Conservation (phyloP, 64 coral and sea anemone genomes). For the Montipora foliosa region DNA sequence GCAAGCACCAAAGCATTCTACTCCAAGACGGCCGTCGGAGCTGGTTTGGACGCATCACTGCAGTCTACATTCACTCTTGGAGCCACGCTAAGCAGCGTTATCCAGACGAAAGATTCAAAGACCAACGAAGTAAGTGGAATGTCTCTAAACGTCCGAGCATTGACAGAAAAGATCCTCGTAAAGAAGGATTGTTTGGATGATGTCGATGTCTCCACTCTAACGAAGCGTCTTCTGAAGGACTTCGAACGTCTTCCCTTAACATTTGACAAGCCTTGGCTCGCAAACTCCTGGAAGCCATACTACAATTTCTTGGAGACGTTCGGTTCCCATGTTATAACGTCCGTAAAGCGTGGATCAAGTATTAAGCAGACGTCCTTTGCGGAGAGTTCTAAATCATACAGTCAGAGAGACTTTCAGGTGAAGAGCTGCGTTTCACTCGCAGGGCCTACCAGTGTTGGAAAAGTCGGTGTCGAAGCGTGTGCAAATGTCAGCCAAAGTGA, state of each 20-base stretch:
- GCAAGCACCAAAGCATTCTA: constrained; percentile 4
- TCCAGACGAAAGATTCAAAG: constrained; percentile 10
- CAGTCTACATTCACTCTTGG: constrained; percentile 8
- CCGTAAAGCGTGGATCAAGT: constrained; percentile 40
- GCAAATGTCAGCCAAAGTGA: constrained; percentile 27
- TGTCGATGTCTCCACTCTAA: not conserved
- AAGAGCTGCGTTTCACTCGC: constrained; percentile 35
- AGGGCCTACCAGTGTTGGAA: constrained; percentile 4
- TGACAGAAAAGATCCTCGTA: constrained; percentile 7
- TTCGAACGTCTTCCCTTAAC: not conserved
- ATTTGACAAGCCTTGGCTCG: constrained; percentile 35
- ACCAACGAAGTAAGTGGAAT: constrained; percentile 7
- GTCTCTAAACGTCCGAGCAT: constrained; percentile 7
- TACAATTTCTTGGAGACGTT: constrained; percentile 27
- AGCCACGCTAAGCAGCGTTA: not conserved
- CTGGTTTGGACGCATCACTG: not conserved
- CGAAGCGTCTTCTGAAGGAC: not conserved
- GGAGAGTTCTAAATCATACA: constrained; percentile 17
- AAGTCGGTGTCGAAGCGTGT: constrained; percentile 32
- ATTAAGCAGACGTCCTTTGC: constrained; percentile 56
- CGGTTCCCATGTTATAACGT: constrained; percentile 60
- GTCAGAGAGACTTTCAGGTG: constrained; percentile 41
- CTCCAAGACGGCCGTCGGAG: not conserved
- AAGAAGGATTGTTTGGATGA: constrained; percentile 36
- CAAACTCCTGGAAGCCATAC: constrained; percentile 53